These are phyloP conservation scores for Agonopterix alstromeriana DNA, from an alignment of 2,888 invertebrate species.

Conservation along the genomic window DNA sequence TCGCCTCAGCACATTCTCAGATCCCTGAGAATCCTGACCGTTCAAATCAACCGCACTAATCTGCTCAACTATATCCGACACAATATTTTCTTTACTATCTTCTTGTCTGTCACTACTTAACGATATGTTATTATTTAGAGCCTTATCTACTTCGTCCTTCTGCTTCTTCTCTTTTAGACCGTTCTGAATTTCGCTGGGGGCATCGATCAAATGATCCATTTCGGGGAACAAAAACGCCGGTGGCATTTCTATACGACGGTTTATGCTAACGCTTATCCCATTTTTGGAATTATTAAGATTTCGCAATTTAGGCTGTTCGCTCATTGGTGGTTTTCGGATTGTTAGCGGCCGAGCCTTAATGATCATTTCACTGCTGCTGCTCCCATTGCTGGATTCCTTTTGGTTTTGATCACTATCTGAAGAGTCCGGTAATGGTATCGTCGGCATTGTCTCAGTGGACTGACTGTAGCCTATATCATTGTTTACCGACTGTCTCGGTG, in stretches of 20 bases:
- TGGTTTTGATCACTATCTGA: slow-evolving; percentile 52
- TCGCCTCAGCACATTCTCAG: slow-evolving; percentile 78
- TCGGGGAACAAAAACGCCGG: slow-evolving; percentile 89
- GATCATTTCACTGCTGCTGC: slow-evolving; percentile 57
- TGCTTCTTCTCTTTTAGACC: slow-evolving; percentile 54
- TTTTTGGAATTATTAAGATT: slow-evolving; percentile 73
- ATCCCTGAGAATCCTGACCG: slow-evolving; percentile 72
- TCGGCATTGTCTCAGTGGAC: slow-evolving; percentile 40
- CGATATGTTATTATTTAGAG: slow-evolving; percentile 44
- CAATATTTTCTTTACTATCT: slow-evolving; percentile 55
- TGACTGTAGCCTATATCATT: slow-evolving; percentile 49
- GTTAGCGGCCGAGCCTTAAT: slow-evolving; percentile 90
- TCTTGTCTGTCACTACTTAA: slow-evolving; percentile 53
- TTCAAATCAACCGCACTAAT: slow-evolving; percentile 69
- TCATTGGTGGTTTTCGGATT: slow-evolving; percentile 88
- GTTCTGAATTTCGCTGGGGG: slow-evolving; percentile 40
- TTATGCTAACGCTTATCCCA: slow-evolving; percentile 81
- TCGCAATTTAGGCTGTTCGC: slow-evolving; percentile 87
- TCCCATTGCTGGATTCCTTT: slow-evolving; percentile 65
- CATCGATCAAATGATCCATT: slow-evolving; percentile 79
- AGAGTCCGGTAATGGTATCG: slow-evolving; percentile 50
- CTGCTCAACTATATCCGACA: slow-evolving; percentile 67
- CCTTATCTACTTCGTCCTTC: slow-evolving; percentile 66
- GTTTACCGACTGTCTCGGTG: slow-evolving; percentile 71
- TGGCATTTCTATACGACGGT: slow-evolving; percentile 88